Evolutionary conservation across 2,113 vertebrate genomes (phyloP), one percentile per base, ranked within the genome.

Genomic region (Podilymbus podiceps): DNA sequence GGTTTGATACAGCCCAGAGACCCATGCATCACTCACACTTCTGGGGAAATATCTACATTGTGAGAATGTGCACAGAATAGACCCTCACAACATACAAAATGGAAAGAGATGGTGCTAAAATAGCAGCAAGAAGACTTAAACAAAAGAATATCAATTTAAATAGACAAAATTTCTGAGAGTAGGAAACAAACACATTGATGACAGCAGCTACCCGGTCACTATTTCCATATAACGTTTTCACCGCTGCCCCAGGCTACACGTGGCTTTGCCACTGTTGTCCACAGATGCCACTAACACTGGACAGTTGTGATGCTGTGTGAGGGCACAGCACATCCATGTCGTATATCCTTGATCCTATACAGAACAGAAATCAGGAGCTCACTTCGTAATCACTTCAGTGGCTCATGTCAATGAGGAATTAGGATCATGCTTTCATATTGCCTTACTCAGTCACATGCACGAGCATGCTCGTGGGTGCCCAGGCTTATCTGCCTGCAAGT

Each of bases 211-310:
- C 7, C 5, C 58, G 7, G 12, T 7, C 6, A 60, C 15, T n/a
- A 15, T 24, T 35, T 69, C 15, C 15, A 19, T 31, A 12, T 8
- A 69, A 17, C 5, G 13, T 85, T 62, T 66, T 23, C 22, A 58
- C 6, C 53, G 25, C 15, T 49, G 5, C 8, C 47, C 14, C 42
- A 76, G 30, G 6, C 4, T 50, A 25, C 1, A 0, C 0, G 0
- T 42, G 33, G 6, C 4, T 83, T 74, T 52, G 35, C 8, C 22
- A 10, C 5, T 35, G 4, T 9, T 53, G 30, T 49, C 8, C 23
- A 22, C 17, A 25, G 24, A 25, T 7, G 15, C 2, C 33, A 55
- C 13, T 6, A 42, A 22, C n/a, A 47, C 5, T 22, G 30, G 6
- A 25, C 14, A 73, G 9, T 40, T 76, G 14, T 68, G 30, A 19